Conservation (phyloP, 2,113 vertebrate species). For the Benthochromis sp. region DNA sequence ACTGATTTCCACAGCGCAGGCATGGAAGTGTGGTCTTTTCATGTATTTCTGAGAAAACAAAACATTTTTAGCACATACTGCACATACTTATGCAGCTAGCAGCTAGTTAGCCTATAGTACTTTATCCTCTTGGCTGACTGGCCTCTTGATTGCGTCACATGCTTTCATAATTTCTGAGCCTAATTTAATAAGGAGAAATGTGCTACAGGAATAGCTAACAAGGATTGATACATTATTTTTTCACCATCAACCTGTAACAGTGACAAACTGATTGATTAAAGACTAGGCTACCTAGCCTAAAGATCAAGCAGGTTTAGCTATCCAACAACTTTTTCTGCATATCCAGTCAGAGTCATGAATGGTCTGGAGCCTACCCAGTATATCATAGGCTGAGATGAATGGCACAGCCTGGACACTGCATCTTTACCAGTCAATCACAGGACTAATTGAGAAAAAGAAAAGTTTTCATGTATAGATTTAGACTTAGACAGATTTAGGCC, state of each 20-base stretch:
- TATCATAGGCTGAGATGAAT: neutral
- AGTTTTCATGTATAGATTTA: neutral
- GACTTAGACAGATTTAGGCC: rapidly evolving
- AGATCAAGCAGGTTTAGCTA: neutral
- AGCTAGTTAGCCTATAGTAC: neutral
- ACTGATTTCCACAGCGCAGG: rapidly evolving
- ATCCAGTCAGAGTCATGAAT: neutral
- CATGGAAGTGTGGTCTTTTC: neutral
- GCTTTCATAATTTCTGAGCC: neutral
- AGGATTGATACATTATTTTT: neutral
- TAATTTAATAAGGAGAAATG: neutral
- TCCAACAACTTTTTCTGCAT: neutral
- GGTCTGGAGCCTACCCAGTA: neutral
- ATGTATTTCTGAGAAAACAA: neutral
- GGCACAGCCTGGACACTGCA: neutral
- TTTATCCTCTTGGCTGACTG: neutral
- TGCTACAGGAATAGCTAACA: neutral
- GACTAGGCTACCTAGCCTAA: neutral
- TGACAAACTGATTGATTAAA: neutral
- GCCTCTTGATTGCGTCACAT: neutral
- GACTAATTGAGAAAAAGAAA: neutral
- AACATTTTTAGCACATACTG: neutral
- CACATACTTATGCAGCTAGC: neutral
- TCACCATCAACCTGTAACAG: neutral
- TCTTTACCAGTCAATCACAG: neutral